Base-by-base conservation (phyloP, 2,113 vertebrate genomes). In the Amblyornis subalaris region DNA sequence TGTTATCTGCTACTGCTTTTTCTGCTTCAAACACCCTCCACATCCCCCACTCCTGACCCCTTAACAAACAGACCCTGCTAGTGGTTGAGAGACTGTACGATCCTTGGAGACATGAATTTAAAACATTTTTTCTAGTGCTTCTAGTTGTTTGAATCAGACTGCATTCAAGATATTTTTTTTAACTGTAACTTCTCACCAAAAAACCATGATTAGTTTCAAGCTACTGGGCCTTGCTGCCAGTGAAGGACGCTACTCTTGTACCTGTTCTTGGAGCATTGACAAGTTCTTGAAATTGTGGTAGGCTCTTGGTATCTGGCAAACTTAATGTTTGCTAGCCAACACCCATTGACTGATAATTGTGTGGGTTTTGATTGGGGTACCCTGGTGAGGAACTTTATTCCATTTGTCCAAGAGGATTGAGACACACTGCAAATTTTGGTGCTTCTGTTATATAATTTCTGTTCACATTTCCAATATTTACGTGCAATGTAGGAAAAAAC, bases 21-120 rank as follows among this genome's bases (percentile, higher is more conserved):
- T 44, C 44, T 76, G 15, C 14, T 64, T 71, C 45, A 38, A 45
- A 29, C 28, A 51, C 7, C 8, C 8, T 4, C 3, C 11, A 5
- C 4, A 9, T 15, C 0, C 0, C 2, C 1, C 19, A 24, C 2
- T 14, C 3, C 2, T 3, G 4, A 6, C 1, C 6, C 6, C 19
- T 79, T 78, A 80, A 78, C 20, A 90, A 53, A 78, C 8, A 8
- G 6, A 61, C 5, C 1, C 19, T 44, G 19, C 21, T 81, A 69
- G 35, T 1, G 1, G 22, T 91, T 90, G 81, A 65, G 50, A 75
- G 53, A 73, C 40, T 55, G 4, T 18, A 28, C 7, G 65, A 29
- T 6, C 6, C n/a, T 72, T 31, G 29, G 42, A 78, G n/a, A 54
- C 1, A 17, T 6, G 9, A 72, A 87, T 81, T 86, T 53, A 31